Evolutionary conservation across 1,140 invertebrate species (phyloP), one percentile per base, ranked within the genome.

Genomic region (Leptopilina boulardi): DNA sequence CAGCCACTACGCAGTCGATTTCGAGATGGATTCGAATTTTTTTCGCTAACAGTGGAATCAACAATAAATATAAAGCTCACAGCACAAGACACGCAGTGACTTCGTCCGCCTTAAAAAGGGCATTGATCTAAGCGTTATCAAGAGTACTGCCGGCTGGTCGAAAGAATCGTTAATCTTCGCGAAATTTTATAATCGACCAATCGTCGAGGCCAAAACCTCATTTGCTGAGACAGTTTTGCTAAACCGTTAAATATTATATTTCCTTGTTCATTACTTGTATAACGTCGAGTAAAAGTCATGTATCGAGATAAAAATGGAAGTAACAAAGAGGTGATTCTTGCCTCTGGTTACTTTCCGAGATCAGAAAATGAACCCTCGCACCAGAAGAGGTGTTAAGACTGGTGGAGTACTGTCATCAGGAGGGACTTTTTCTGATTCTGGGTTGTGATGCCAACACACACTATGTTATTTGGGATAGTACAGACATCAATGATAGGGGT

Each of bases 141-240:
- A 74, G 10, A 56, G n/a, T 26, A 51, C 73, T 18, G 47, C 73
- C 34, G 73, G 74, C 21, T 75, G 74, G 74, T 75, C 74, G 13
- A 30, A 75, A 38, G 41, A 66, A 2, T 75, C 74, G 19, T 5
- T 38, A 19, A 34, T 41, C 11, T 75, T 75, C 42, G 19, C 19
- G 2, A 66, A 70, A 44, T 75, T 75, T 70, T 75, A 75, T 66
- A 75, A 75, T 23, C 18, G 8, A 21, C 74, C 54, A 38, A 75
- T 75, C 15, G 38, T 18, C 3, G 34, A 74, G 9, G 18, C 19
- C 0, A 47, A 51, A 21, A 26, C 3, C 15, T 23, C 19, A 8
- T 73, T 73, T 51, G 71, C 71, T 15, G 41, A 34, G 18, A 1
- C 72, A 47, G 44, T 47, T 47, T n/a, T 47, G 13, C 13, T 47